These are phyloP conservation scores for Mus musculus DNA, from an alignment of 2,113 vertebrate species.

Conservation along the genomic window DNA sequence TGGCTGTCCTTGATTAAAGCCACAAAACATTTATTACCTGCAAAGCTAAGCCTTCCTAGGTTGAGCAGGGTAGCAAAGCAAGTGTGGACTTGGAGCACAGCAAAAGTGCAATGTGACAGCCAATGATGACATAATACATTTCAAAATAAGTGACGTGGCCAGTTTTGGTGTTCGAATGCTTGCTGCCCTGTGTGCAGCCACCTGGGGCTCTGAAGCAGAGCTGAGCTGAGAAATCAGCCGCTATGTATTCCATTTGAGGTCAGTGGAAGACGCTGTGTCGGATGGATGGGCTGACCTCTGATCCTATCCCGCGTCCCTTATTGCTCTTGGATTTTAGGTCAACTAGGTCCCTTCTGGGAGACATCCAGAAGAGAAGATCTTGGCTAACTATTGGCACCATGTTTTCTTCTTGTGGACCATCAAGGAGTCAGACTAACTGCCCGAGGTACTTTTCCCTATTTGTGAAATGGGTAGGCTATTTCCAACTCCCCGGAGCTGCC, in stretches of 20 bases:
- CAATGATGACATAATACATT: not conserved
- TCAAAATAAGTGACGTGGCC: not conserved
- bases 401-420: not conserved
- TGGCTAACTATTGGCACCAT: not conserved
- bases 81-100: not conserved
- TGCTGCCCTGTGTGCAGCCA: not conserved
- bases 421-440: not conserved
- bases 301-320: not conserved
- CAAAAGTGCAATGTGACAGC: not conserved
- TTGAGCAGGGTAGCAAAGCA: not conserved
- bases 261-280: not conserved
- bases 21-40: not conserved
- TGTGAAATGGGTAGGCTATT: not conserved
- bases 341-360: not conserved
- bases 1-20: constrained; percentile 14
- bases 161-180: not conserved
- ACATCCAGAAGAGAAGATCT: not conserved
- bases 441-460: not conserved
- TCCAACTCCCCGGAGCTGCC: no score
- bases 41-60: not conserved
- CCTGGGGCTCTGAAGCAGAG: not conserved
- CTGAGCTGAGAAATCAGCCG: not conserved
- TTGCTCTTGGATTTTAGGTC: not conserved
- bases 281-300: not conserved
- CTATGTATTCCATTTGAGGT: not conserved